These are phyloP conservation scores for Phyllotreta striolata DNA, from an alignment of 2,888 invertebrate genomes.

Conservation along the genomic window DNA sequence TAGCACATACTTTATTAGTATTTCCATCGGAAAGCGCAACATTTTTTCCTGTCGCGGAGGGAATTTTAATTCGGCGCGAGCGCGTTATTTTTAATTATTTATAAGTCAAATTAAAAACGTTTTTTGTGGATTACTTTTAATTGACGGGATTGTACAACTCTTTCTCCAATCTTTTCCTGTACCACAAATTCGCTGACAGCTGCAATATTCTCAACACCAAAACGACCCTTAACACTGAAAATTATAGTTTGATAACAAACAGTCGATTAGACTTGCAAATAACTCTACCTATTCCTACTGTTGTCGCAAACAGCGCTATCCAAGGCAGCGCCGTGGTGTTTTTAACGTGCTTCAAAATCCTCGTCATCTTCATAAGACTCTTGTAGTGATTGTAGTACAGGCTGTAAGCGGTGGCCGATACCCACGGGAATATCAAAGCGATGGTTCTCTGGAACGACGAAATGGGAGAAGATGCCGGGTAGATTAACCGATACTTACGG, in stretches of 20 bases:
- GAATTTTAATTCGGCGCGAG: too few relatives aligned
- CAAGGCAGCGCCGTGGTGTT: conserved; percentile 48
- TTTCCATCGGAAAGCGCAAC: too few relatives aligned
- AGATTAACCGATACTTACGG: conserved; percentile 37
- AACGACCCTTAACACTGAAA: conserved; percentile 50
- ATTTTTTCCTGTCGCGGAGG: too few relatives aligned
- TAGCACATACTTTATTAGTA: conserved; percentile 5
- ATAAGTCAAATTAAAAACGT: too few relatives aligned
- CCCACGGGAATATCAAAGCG: conserved; percentile 54
- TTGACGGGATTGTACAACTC: conserved; percentile 47
- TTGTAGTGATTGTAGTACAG: conserved; percentile 55
- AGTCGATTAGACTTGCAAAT: conserved; percentile 1
- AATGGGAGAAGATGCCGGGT: neutral
- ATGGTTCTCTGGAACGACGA: conserved; percentile 44
- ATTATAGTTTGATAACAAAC: neutral
- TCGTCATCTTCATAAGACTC: conserved; percentile 48
- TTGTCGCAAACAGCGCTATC: conserved; percentile 46
- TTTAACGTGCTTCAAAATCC: conserved; percentile 45
- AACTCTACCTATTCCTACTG: conserved; percentile 42
- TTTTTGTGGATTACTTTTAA: conserved; percentile 2
- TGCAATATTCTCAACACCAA: conserved; percentile 52
- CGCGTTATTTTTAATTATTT: too few relatives aligned
- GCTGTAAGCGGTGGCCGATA: conserved; percentile 51
- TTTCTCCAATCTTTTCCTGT: conserved; percentile 52
- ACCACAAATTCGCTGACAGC: conserved; percentile 54